These are phyloP conservation scores for Ernsta delagoae DNA, from an alignment of 2,888 invertebrate species.

Conservation along the genomic window DNA sequence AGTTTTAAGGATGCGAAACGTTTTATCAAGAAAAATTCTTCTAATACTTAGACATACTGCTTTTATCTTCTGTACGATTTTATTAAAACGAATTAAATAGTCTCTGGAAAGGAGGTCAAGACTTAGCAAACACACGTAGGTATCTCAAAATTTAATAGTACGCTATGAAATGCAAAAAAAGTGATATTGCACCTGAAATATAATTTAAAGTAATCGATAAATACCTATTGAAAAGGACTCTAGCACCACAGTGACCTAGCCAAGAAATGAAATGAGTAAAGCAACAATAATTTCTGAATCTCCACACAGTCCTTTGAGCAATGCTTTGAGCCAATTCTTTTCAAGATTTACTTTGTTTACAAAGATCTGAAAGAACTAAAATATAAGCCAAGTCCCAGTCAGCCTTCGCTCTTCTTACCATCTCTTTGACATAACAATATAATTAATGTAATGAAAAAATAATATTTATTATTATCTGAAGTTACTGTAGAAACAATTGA, in stretches of 20 bases:
- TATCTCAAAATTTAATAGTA: too few species aligned
- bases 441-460: background rate
- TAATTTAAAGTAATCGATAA: background rate
- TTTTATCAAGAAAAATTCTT: background rate
- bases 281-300: constrained; percentile 2
- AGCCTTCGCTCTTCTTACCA: background rate
- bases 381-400: background rate
- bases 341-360: constrained; percentile 18
- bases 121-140: too few species aligned
- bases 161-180: too few species aligned
- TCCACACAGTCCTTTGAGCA: background rate
- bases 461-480: background rate
- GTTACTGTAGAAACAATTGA: too few species aligned
- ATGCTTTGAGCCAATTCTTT: constrained; percentile 9
- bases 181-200: background rate
- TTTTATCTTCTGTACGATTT: background rate
- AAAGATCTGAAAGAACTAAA: background rate
- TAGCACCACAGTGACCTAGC: background rate
- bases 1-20: constrained; percentile 8
- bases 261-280: background rate
- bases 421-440: background rate
- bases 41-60: background rate
- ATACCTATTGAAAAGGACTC: background rate
- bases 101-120: too few species aligned
- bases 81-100: too few species aligned